phyloP scores from a whole-genome alignment of 2,888 invertebrate genomes.

The Eristalinus aeneus region DNA sequence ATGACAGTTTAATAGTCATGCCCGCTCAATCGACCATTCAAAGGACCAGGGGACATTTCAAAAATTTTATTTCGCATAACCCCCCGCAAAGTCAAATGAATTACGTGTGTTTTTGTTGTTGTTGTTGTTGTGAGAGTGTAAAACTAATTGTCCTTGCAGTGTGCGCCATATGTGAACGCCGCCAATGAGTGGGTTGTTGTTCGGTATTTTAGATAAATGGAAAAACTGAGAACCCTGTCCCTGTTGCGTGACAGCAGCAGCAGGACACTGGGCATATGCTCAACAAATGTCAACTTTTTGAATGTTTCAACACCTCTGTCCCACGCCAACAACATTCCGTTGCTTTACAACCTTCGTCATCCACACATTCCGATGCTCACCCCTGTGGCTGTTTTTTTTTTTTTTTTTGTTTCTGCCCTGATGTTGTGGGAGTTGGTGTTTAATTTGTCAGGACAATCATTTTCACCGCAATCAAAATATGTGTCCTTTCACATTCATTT shows the following conservation, averaged over 20 bases:
- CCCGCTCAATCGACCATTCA: constrained; percentile 55
- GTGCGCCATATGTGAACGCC: constrained; percentile 59
- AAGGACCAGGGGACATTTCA: constrained; percentile 3
- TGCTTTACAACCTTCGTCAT: neutral
- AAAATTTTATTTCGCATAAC: constrained; percentile 43
- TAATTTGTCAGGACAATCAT: constrained; percentile 37
- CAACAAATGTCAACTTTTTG: constrained; percentile 62
- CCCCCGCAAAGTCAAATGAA: neutral
- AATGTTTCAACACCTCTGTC: constrained; percentile 59
- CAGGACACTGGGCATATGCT: constrained; percentile 44
- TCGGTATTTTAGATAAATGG: constrained; percentile 63
- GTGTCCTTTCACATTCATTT: neutral
- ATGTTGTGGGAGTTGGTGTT: constrained; percentile 40
- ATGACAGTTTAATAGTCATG: constrained; percentile 58
- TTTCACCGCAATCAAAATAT: constrained; percentile 21
- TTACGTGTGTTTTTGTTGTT: constrained; percentile 1
- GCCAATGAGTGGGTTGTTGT: constrained; percentile 46
- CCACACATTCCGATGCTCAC: constrained; percentile 45
- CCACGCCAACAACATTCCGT: neutral
- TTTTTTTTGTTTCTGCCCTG: constrained; percentile 10
- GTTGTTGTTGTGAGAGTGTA: constrained; percentile 26
- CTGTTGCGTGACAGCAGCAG: constrained; percentile 63
- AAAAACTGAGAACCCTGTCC: constrained; percentile 29
- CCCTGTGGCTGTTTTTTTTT: neutral
- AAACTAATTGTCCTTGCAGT: constrained; percentile 51